Evolutionary conservation across 2,888 invertebrate genomes (phyloP).

Genomic region (Brachyopa scutellaris): DNA sequence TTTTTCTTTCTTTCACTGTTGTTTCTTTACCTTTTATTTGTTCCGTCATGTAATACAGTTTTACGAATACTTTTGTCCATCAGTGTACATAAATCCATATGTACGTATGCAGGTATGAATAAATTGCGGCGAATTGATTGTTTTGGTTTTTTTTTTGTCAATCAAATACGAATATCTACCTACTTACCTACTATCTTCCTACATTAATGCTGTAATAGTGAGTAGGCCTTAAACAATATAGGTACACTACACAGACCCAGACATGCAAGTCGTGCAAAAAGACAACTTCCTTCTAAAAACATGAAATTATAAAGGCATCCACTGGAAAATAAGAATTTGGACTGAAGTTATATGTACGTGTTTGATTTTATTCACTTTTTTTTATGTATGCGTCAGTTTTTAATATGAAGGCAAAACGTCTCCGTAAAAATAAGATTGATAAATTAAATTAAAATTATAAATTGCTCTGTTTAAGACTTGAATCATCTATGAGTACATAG

Average conservation of each 20-base stretch:
- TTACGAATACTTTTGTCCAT: too few species aligned
- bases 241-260: conserved; percentile 1
- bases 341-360: background rate
- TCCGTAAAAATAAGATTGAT: background rate
- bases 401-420: background rate
- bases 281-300: conserved; percentile 37
- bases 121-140: too few species aligned
- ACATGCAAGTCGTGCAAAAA: conserved; percentile 27
- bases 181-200: too few species aligned
- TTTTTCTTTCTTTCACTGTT: too few species aligned
- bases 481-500: background rate
- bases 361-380: background rate
- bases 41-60: too few species aligned
- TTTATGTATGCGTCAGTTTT: background rate
- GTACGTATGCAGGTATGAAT: too few species aligned
- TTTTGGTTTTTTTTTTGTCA: too few species aligned
- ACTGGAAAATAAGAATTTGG: background rate
- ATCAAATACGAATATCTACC: too few species aligned
- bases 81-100: too few species aligned
- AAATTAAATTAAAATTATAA: background rate
- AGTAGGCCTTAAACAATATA: conserved; percentile 23
- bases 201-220: background rate
- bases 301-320: conserved; percentile 25
- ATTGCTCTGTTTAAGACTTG: conserved; percentile 9
- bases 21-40: too few species aligned